Conservation (phyloP, 2,797 vertebrate genomes). For the Mastacembelus armatus region DNA sequence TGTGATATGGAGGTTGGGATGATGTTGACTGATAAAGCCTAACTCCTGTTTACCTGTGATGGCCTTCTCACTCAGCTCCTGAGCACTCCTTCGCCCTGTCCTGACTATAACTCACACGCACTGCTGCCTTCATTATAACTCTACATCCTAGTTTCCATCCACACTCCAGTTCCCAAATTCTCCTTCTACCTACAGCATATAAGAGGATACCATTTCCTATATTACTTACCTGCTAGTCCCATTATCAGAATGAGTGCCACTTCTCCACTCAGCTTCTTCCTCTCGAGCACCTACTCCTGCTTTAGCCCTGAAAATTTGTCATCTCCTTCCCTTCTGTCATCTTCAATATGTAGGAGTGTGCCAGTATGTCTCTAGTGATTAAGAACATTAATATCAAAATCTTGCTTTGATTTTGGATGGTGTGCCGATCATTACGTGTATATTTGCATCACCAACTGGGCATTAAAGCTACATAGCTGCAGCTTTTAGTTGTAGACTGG, state of each 20-base stretch:
- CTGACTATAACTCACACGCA: constrained; percentile 11
- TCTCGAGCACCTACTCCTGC: constrained; percentile 6
- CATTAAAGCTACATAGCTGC: no score
- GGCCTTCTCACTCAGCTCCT: constrained; percentile 41
- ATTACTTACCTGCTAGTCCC: constrained; percentile 25
- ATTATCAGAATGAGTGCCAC: constrained; percentile 41
- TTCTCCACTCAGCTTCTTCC: constrained; percentile 5
- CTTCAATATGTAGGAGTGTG: background rate
- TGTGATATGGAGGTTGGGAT: constrained; percentile 14
- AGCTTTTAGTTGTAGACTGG: background rate
- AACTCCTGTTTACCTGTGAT: constrained; percentile 36
- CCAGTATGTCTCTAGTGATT: background rate
- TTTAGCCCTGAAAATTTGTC: constrained; percentile 16
- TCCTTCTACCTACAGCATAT: background rate
- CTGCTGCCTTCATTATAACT: constrained; percentile 33
- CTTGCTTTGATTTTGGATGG: no score
- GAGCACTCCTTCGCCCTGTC: constrained; percentile 3
- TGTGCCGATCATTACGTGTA: no score
- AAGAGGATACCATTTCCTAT: background rate
- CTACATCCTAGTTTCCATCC: constrained; percentile 22
- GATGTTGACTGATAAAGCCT: constrained; percentile 56
- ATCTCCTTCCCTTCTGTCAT: background rate
- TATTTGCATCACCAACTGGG: no score
- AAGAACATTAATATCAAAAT: background rate
- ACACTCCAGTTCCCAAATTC: constrained; percentile 7